These are phyloP conservation scores for Prinia subflava DNA, from an alignment of 2,113 vertebrate genomes.

Conservation along the genomic window DNA sequence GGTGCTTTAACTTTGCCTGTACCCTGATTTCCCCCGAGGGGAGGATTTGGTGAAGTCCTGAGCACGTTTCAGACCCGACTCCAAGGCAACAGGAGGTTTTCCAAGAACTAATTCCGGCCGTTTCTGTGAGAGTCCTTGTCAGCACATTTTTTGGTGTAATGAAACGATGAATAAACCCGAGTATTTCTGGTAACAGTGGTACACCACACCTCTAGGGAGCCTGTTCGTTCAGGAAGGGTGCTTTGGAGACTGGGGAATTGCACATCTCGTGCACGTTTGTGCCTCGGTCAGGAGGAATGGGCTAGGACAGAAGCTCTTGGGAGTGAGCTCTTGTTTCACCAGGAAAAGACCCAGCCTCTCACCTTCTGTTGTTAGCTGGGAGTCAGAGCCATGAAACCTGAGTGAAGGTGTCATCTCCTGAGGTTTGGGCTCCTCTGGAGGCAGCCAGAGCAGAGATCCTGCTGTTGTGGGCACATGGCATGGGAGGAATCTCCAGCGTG, in stretches of 20 bases:
- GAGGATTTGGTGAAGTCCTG: neutral
- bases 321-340: neutral
- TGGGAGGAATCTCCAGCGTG: neutral
- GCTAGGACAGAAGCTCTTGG: neutral
- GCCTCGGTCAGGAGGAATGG: neutral
- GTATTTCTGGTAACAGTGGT: conserved; percentile 40
- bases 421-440: neutral
- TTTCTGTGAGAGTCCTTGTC: conserved; percentile 2
- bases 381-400: neutral
- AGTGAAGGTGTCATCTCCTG: neutral
- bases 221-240: neutral
- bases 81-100: conserved; percentile 27
- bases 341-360: neutral
- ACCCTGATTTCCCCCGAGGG: neutral
- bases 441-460: neutral
- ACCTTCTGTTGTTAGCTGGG: neutral
- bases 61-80: neutral
- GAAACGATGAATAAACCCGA: neutral
- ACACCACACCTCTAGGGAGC: neutral
- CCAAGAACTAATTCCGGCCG: conserved; percentile 23
- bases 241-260: neutral
- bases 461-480: rapidly evolving
- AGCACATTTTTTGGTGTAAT: neutral
- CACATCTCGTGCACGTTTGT: neutral
- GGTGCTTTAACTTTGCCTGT: neutral